Evolutionary conservation across 37 sponge, comb jelly and placozoan species (phyloP), one percentile per base, ranked within the genome.

Genomic region (Diacarnus erythraeanus): DNA sequence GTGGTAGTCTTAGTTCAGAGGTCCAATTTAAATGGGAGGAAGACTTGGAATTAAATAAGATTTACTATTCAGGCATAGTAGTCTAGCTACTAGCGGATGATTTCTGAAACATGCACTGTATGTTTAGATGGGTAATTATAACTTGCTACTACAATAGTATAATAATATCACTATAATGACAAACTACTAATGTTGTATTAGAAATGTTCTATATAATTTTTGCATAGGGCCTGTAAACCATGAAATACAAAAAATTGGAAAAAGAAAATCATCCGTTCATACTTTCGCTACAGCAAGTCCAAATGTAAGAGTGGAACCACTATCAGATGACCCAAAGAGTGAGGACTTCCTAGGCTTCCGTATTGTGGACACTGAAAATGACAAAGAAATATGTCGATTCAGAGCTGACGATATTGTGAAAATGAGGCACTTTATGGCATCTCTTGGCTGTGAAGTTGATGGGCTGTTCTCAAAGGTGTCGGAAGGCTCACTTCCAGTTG

Each of bases 351-450:
- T 84, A 17, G 47, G 67, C 25, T 88, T 93, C 85, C 78, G 75
- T n/a, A 3, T 93, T 15, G 29, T 82, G 2, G 59, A 81, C 47
- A 40, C 21, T 18, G 67, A 60, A 36, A 81, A 82, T 40, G 59
- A 73, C 1, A 21, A 68, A 78, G 85, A 69, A 25, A 9, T 86
- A 33, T 42, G 81, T 18, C 75, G 67, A 3, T 82, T 85, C 56
- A 77, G 89, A 36, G 86, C 83, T 25, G 47, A 74, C 1, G 71
- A 88, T 69, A 54, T 81, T 56, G 80, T 75, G 27, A 71, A 88
- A 20, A 79, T 87, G 79, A 59, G 92, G 1, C 57, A 44, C 10
- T 87, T 91, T 42, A 87, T 87, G 88, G 92, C 88, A 10, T 72
- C 92, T 68, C 69, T 91, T 39, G 92, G 92, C 4, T 61, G 34